Conservation (phyloP, 2,888 invertebrate species). For the Escarpia spicata region DNA sequence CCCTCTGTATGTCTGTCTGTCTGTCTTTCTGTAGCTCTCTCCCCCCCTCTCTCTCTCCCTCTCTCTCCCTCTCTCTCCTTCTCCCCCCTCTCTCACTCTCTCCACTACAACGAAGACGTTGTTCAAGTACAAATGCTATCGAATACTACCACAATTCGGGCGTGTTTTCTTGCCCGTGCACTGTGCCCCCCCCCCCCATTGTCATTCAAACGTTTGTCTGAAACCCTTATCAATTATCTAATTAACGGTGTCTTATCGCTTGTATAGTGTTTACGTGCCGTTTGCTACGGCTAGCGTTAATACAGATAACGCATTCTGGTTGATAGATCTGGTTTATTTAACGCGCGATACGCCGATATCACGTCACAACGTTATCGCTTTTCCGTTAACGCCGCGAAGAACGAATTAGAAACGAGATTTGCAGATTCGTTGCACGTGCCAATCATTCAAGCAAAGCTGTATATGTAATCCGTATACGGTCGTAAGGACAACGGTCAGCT, state of each 20-base stretch:
- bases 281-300: background rate
- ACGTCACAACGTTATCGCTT: background rate
- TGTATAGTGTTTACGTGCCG: background rate
- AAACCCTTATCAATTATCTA: background rate
- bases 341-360: background rate
- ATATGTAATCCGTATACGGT: no score
- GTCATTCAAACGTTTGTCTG: background rate
- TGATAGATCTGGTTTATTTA: background rate
- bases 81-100: no score
- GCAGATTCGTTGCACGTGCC: background rate
- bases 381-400: background rate
- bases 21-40: no score
- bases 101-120: no score
- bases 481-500: no score
- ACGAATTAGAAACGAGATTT: background rate
- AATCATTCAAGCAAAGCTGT: background rate
- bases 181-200: background rate
- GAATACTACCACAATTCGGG: background rate
- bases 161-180: background rate
- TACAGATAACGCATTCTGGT: background rate
- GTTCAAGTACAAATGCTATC: no score
- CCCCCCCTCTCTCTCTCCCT: no score
- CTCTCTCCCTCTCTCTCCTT: no score
- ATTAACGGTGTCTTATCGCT: background rate
- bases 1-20: no score